Evolutionary conservation across 2,113 vertebrate species (phyloP), one percentile per base, ranked within the genome.

Genomic region (Hepsetus odoe): DNA sequence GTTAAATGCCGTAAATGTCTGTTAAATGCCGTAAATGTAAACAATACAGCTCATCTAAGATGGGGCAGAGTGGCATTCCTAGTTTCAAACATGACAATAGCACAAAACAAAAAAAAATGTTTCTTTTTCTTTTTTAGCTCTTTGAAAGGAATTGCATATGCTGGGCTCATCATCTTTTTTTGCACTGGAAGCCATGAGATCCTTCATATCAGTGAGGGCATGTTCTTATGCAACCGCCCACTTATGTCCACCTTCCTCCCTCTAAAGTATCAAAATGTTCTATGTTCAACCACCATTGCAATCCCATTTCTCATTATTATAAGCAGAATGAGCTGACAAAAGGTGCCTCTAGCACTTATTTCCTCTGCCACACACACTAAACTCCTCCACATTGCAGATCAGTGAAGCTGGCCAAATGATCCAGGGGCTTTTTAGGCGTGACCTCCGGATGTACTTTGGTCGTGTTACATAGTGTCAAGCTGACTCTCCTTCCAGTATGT

Each of bases 391-490:
- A 51, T 14, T n/a, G 22, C 5, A 33, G 26, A 62, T 51, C 20
- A 74, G 28, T 49, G 30, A 74, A 38, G 26, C 59, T 75, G 58
- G n/a, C 22, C 28, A 5, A 22, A 61, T 59, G 53, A 58, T 59
- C 74, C 16, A 18, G 64, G 62, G 28, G 62, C 24, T 64, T 77
- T 69, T 26, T 14, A 70, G 28, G 13, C 76, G 0, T 46, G 66
- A 77, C 76, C 53, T 46, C 66, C 12, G 46, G 66, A 49, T 77
- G 65, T 55, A 46, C 3, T 4, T 26, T 11, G 65, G 65, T 77
- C 22, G 5, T 12, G 35, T 76, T 76, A 56, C 51, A 56, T 26
- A 32, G 11, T 1, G 62, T 42, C 67, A 13, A 44, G 24, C n/a
- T 30, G 26, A 38, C 33, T 5, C 11, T 1, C 40, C 13, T 5